Conservation (phyloP, 2,113 vertebrate species). For the Corythaixoides concolor region DNA sequence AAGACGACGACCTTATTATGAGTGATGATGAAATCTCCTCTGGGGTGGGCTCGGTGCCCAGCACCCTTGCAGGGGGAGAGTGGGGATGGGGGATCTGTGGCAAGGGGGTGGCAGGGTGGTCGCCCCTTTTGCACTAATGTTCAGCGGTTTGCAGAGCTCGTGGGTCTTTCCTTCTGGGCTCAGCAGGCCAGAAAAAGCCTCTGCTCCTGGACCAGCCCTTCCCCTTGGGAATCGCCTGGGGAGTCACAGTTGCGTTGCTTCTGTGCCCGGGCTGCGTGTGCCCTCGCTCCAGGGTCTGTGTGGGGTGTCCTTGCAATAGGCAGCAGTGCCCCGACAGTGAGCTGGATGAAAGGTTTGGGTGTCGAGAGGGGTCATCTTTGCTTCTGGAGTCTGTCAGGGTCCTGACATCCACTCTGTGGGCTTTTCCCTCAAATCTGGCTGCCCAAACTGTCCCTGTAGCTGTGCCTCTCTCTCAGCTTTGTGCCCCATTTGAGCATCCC, state of each 20-base stretch:
- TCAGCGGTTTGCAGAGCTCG: background rate
- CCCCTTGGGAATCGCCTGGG: background rate
- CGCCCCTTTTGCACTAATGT: background rate
- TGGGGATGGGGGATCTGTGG: background rate
- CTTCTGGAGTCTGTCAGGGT: background rate
- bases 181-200: background rate
- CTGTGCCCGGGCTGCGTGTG: accelerated
- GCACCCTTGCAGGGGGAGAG: background rate
- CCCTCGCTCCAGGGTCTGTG: too few species aligned
- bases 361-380: background rate
- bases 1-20: conserved; percentile 28
- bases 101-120: accelerated
- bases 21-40: background rate
- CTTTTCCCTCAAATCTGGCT: background rate
- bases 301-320: background rate
- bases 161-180: background rate
- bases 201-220: background rate
- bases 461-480: background rate
- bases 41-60: background rate
- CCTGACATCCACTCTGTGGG: background rate
- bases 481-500: background rate
- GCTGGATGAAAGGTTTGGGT: background rate
- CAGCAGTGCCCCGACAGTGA: accelerated
- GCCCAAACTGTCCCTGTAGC: too few species aligned
- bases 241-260: background rate